A percentile compares a stretch with the other conserved stretches of the same genome.
Evolutionary conservation across 1,140 invertebrate genomes (phyloP).

Genomic region (Euwallacea fornicatus): DNA sequence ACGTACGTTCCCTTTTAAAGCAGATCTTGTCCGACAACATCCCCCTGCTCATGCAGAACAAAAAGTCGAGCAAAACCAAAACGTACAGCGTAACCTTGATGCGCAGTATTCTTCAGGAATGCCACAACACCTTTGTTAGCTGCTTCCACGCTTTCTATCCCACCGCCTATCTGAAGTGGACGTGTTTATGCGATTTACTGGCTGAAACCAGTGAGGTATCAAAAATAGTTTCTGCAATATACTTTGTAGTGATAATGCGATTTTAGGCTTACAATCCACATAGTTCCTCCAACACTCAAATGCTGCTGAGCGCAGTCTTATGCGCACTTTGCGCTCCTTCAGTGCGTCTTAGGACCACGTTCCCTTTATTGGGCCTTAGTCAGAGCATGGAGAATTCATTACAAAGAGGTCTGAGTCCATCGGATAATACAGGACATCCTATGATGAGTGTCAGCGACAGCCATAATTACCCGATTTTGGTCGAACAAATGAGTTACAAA

Average conservation of each 20-base stretch:
- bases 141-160: conserved; percentile 97
- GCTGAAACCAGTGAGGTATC: conserved; percentile 74
- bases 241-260: background rate
- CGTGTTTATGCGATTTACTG: conserved; percentile 84
- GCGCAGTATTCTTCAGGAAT: conserved; percentile 80
- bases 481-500: conserved; percentile 79
- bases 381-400: conserved; percentile 57
- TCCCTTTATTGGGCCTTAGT: conserved; percentile 66
- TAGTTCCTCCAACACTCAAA: conserved; percentile 58
- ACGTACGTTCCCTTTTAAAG: conserved; percentile 79
- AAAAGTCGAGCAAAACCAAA: conserved; percentile 44
- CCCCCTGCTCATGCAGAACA: conserved; percentile 51
- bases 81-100: conserved; percentile 57
- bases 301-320: conserved; percentile 77
- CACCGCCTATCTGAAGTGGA: conserved; percentile 90
- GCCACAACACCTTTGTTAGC: conserved; percentile 84
- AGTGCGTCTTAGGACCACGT: conserved; percentile 75
- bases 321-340: conserved; percentile 79
- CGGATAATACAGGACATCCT: conserved; percentile 69
- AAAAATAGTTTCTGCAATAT: background rate
- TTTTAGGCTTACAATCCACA: conserved; percentile 42
- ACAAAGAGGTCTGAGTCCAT: conserved; percentile 64
- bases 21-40: conserved; percentile 80
- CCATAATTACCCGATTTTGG: conserved; percentile 77
- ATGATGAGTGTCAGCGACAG: conserved; percentile 72